Base-by-base conservation (phyloP, 1,140 invertebrate species). In the Megalopta genalis region DNA sequence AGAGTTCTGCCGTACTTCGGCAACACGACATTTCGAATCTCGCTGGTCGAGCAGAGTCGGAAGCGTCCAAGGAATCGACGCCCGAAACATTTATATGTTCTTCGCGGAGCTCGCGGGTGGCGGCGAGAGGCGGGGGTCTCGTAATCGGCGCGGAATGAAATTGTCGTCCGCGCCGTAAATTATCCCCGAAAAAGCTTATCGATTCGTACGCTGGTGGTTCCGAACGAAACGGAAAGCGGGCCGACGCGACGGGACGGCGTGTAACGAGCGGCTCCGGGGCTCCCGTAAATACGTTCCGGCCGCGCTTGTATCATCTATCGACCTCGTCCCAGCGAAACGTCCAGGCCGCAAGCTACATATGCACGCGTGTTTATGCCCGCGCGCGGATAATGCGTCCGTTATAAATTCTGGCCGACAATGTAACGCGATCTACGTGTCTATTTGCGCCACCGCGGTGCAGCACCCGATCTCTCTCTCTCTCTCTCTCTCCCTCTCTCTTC, bases 381-480 rank as follows among this genome's bases (percentile, higher is more conserved):
- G 64, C 70, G 57, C 42, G 66, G 79, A 77, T 81, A 85, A 85
- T 76, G 46, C 70, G 59, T 76, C 65, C 69, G 81, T 82, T 80
- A 75, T 78, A 85, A 81, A 84, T 83, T 81, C 63, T 60, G 75
- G 23, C 39, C 27, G 60, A 60, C 72, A 62, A 59, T 64, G 46
- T 69, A 85, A 85, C 67, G 57, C 57, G 67, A 83, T 85, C 68
- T 60, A 49, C 73, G 68, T 75, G 74, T 82, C 68, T 80, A 80
- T 80, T 83, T 83, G 77, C 57, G 77, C 76, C 65, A 49, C 66
- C 23, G 25, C 16, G 54, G 54, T n/a, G n/a, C 54, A 2, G 12
- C 42, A 0, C 0, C 42, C 42, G 12, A 1, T 12, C 42, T 12
- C 12, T 8, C 42, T n/a, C n/a, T n/a, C 42, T 8, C 42, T 1